Conservation (phyloP, 1,140 invertebrate species). For the Drosophila dunni region DNA sequence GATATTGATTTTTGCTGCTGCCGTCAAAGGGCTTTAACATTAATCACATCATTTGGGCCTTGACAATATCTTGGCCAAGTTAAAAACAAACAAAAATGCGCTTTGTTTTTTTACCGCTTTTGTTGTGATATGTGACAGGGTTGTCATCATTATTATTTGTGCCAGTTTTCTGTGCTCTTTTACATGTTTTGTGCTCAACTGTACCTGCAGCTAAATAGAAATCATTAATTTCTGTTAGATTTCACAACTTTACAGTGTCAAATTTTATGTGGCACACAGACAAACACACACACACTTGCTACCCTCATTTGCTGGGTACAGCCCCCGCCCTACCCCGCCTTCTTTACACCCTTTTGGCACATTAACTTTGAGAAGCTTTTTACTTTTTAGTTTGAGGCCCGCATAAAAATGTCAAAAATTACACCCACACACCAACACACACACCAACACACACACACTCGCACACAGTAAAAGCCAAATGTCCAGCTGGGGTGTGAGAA, state of each 20-base stretch:
- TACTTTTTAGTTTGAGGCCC: constrained; percentile 64
- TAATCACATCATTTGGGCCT: constrained; percentile 17
- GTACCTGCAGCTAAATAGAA: constrained; percentile 54
- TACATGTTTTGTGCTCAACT: constrained; percentile 62
- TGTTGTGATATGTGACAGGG: background rate
- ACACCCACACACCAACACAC: constrained; percentile 53
- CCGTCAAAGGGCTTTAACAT: constrained; percentile 1
- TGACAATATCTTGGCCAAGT: constrained; percentile 3
- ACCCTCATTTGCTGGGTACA: background rate
- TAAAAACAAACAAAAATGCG: background rate
- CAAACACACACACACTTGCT: constrained; percentile 4
- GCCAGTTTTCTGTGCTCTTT: constrained; percentile 22
- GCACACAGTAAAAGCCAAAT: constrained; percentile 56
- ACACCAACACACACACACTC: constrained; percentile 27
- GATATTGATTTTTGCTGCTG: constrained; percentile 24
- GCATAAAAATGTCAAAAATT: constrained; percentile 84
- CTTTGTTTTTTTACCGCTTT: background rate
- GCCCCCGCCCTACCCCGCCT: background rate
- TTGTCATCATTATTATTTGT: constrained; percentile 7
- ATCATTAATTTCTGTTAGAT: constrained; percentile 81
- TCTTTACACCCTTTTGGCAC: constrained; percentile 42
- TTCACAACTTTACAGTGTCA: constrained; percentile 70
- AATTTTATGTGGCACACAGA: constrained; percentile 57
- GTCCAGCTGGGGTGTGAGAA: constrained; percentile 22
- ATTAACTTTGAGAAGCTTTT: constrained; percentile 53